Evolutionary conservation across 1,140 invertebrate genomes (phyloP), one percentile per base, ranked within the genome.

Genomic region (Brachionus koreanus): DNA sequence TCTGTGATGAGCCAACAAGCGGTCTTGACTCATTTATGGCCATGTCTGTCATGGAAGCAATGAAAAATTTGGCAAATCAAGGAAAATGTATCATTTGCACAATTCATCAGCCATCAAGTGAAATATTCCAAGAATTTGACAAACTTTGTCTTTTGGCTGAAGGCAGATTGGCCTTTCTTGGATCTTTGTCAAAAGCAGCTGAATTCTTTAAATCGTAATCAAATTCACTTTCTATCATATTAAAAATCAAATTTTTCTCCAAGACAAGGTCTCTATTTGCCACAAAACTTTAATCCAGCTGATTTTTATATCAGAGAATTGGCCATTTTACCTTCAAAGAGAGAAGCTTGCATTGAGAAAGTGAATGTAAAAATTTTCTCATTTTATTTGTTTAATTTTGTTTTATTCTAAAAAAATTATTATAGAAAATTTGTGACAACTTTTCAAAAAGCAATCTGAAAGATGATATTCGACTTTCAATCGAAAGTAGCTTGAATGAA

Each of bases 41-140:
- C 0, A 92, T 93, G 84, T 97, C 94, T 86, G 94, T 98, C n/a
- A 92, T 98, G n/a, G 92, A 85, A 93, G 85, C 84, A 12, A 94
- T 83, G 88, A 83, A 94, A 85, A 84, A 84, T 6, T 83, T 91
- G 87, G 93, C 95, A 0, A 88, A 90, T 35, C 93, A 92, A 85
- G 94, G 95, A 5, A 95, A 95, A 87, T 97, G 96, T 0, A 93
- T 98, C 39, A 89, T 98, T 29, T 93, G 93, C 85, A 98, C 96
- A 3, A 95, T 98, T 83, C 96, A 98, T 88, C 96, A 98, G 87
- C 97, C 97, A 0, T 95, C 94, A 0, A 96, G 95, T 0, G 95
- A 98, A 83, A 88, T 98, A 0, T 98, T 94, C 86, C 92, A 93
- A n/a, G 91, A 98, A 88, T 98, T 98, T 87, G 94, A 97, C 86